Evolutionary conservation across 1,140 invertebrate species (phyloP), one percentile per base, ranked within the genome.

Genomic region (Ruditapes philippinarum): DNA sequence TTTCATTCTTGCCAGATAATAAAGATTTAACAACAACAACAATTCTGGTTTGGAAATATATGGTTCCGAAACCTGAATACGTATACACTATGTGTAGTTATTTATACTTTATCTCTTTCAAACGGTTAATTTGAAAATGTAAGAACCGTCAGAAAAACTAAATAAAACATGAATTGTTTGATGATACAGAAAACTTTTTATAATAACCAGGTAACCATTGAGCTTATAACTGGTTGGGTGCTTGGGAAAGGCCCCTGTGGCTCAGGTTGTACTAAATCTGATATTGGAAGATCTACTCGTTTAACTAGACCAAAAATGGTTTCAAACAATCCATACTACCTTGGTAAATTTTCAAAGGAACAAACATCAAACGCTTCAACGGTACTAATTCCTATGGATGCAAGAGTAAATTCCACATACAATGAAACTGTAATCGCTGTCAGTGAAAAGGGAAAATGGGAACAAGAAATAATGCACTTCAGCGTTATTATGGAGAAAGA

Each of bases 241-340:
- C 40, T 82, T 4, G 80, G 80, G 7, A 82, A 12, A 62, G 80
- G 80, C 38, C 80, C 80, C 7, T 82, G 80, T 49, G 80, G 80
- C n/a, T 40, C 54, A 68, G 33, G 22, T 19, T 82, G 80, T 49
- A 65, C 0, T 45, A 28, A 36, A 0, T 7, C 38, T 1, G 51
- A 42, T 12, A 19, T 82, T 0, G 80, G 80, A 25, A 82, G 51
- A 25, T 65, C 57, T 11, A 82, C 80, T 9, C 33, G 28, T 0
- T 14, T 22, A 7, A 65, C 33, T 2, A 62, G 80, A 65, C 14
- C 19, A 65, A 3, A 40, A 28, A 79, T 79, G 31, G 0, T 28
- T 14, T 3, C 5, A 49, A 22, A 17, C 22, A 57, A 49, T 17
- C 31, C 49, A 1, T 2, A 2, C 3, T 79, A 79, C 17, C 45